Conservation (phyloP, 2,888 invertebrate genomes). For the Leptinotarsa juncta region DNA sequence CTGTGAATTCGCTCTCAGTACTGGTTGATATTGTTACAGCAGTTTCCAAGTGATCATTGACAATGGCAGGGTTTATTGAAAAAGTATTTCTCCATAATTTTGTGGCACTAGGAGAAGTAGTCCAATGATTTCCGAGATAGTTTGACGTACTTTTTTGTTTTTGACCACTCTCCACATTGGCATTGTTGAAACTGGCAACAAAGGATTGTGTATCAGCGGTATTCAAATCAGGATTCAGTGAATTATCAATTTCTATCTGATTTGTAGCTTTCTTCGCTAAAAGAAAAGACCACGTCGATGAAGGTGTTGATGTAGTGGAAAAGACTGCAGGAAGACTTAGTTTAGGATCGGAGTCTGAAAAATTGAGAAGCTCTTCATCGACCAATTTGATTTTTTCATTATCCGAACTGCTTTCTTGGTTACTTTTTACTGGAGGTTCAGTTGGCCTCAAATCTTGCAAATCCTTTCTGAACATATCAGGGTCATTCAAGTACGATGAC, state of each 20-base stretch:
- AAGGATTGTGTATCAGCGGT: constrained; percentile 79
- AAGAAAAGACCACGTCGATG: constrained; percentile 61
- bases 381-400: constrained; percentile 15
- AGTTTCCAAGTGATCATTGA: constrained; percentile 72
- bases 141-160: constrained; percentile 31
- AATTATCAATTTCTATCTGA: constrained; percentile 54
- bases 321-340: constrained; percentile 55
- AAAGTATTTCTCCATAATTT: constrained; percentile 77
- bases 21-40: constrained; percentile 20
- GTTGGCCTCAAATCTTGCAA: constrained; percentile 83
- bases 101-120: constrained; percentile 65
- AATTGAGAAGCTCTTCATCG: constrained; percentile 82
- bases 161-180: constrained; percentile 64
- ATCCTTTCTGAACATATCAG: constrained; percentile 82
- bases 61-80: constrained; percentile 76
- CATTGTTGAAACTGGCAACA: constrained; percentile 70
- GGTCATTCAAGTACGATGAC: constrained; percentile 85
- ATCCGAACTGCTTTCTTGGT: constrained; percentile 64
- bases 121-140: constrained; percentile 61
- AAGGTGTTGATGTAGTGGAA: constrained; percentile 65
- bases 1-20: constrained; percentile 36
- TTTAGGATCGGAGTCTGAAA: constrained; percentile 74
- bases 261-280: constrained; percentile 51
- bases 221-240: constrained; percentile 69
- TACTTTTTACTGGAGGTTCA: constrained; percentile 70